Percentiles rank a stretch among this genome's conserved stretches.
Evolutionary conservation across 2,113 vertebrate genomes (phyloP).

Genomic region (Chlamydotis undulata): DNA sequence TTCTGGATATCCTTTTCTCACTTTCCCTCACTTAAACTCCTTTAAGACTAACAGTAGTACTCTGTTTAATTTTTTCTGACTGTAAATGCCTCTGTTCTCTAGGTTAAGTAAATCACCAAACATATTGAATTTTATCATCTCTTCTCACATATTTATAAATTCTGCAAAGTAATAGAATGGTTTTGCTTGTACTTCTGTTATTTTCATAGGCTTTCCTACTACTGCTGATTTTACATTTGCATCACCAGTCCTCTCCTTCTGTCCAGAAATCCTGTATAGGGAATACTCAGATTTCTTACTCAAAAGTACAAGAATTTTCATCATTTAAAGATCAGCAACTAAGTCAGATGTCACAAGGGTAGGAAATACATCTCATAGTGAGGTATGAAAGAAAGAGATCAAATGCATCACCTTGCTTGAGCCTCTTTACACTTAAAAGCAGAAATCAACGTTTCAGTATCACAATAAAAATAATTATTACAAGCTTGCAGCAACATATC

Average conservation of each 20-base stretch:
- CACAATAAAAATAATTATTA: background rate
- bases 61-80: background rate
- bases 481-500: background rate
- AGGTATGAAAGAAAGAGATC: background rate
- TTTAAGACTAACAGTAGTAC: background rate
- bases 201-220: background rate
- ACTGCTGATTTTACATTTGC: background rate
- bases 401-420: background rate
- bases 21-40: background rate
- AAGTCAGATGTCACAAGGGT: background rate
- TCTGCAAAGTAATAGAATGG: background rate
- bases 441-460: background rate
- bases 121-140: background rate
- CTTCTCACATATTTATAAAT: background rate
- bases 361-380: background rate
- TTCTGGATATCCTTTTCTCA: background rate
- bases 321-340: background rate
- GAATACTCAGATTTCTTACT: background rate
- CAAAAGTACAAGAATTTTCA: background rate
- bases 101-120: background rate
- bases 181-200: background rate
- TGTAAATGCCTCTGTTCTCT: background rate
- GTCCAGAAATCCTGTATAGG: background rate
- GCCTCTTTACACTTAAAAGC: background rate
- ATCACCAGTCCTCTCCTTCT: background rate